Evolutionary conservation across 2,888 invertebrate genomes (phyloP).

Genomic region (Hecatera dysodea): DNA sequence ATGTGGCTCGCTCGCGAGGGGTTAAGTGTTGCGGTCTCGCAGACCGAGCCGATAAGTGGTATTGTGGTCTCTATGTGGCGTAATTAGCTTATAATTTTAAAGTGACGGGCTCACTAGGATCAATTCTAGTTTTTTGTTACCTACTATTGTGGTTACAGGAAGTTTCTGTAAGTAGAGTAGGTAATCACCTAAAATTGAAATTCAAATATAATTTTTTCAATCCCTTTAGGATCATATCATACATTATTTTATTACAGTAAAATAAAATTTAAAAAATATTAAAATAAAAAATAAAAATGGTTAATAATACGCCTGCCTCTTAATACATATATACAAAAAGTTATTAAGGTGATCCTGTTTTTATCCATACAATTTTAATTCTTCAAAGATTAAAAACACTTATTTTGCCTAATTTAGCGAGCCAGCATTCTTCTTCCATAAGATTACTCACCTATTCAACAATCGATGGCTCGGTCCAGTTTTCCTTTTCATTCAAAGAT

Average conservation of each 20-base stretch:
- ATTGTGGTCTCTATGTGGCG: constrained; percentile 33
- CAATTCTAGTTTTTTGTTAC: background rate
- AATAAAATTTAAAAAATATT: too few species aligned
- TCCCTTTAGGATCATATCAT: too few species aligned
- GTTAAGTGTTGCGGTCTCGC: constrained; percentile 57
- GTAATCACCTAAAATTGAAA: too few species aligned
- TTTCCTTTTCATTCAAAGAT: constrained; percentile 18
- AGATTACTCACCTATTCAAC: background rate
- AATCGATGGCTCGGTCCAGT: too few species aligned
- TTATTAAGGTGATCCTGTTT: background rate
- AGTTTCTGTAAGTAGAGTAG: background rate
- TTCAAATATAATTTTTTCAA: too few species aligned
- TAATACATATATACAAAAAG: too few species aligned
- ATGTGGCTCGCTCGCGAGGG: constrained; percentile 55
- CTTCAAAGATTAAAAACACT: background rate
- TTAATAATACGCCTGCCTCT: too few species aligned
- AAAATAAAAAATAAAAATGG: too few species aligned
- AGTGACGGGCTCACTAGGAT: background rate
- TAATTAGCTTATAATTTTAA: constrained; percentile 13
- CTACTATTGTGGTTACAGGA: background rate
- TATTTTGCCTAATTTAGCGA: background rate
- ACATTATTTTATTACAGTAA: too few species aligned
- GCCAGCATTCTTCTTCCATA: background rate
- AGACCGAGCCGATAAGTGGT: constrained; percentile 47
- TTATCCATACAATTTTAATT: background rate